Conservation (phyloP, 1,140 invertebrate genomes). For the Drosophila pruinosa region DNA sequence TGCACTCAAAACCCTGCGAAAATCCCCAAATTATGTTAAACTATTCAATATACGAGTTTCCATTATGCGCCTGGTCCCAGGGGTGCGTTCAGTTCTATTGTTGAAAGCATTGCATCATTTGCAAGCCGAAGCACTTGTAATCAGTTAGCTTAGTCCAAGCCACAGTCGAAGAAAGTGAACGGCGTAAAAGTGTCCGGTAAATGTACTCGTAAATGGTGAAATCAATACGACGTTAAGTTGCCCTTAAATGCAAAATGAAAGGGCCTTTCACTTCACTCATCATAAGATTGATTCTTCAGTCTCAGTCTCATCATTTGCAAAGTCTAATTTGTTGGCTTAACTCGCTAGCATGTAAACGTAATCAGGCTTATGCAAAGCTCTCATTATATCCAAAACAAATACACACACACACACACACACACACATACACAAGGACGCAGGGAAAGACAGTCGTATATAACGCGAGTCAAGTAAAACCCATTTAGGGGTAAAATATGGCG, state of each 20-base stretch:
- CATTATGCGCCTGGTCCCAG: no score
- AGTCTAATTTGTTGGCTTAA: constrained; percentile 32
- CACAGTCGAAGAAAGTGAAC: no score
- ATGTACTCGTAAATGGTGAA: no score
- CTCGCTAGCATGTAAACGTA: constrained; percentile 14
- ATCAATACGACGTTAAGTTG: no score
- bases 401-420: neutral
- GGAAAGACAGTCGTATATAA: neutral
- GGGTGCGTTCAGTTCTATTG: no score
- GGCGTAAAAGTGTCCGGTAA: no score
- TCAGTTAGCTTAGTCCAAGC: no score
- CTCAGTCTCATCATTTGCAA: neutral
- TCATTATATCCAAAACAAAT: constrained; percentile 26
- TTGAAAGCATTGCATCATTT: no score
- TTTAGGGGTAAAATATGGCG: constrained; percentile 45
- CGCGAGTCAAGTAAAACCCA: constrained; percentile 21
- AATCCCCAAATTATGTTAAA: neutral
- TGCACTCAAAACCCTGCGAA: neutral
- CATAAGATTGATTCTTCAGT: constrained; percentile 29
- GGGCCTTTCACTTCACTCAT: neutral
- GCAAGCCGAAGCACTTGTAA: no score
- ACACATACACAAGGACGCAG: constrained; percentile 10
- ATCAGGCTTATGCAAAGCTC: constrained; percentile 40
- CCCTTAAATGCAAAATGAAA: neutral
- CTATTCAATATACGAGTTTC: no score